Evolutionary conservation across 2,888 invertebrate genomes (phyloP).

Genomic region (Eulithis testata): DNA sequence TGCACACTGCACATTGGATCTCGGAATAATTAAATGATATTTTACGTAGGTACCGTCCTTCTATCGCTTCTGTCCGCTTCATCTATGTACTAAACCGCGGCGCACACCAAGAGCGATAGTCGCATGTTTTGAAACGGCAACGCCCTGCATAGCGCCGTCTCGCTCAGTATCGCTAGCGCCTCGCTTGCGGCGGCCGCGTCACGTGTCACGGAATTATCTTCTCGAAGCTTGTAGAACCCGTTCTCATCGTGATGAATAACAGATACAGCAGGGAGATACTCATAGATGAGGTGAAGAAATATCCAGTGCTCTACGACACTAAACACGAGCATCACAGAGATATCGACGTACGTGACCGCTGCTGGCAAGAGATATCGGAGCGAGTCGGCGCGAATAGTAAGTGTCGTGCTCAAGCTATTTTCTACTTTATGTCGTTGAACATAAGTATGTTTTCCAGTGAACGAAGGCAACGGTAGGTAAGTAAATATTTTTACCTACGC

Average conservation of each 20-base stretch:
- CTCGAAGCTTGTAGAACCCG: constrained; percentile 9
- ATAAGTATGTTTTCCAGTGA: not conserved
- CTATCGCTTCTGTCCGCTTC: too few relatives aligned
- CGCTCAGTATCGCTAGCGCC: constrained; percentile 72
- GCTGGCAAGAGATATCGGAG: constrained; percentile 76
- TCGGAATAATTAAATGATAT: too few relatives aligned
- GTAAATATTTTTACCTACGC: not conserved
- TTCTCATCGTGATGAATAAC: constrained; percentile 49
- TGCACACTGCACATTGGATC: too few relatives aligned
- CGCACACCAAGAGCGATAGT: constrained; percentile 62
- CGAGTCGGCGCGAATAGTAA: constrained; percentile 72
- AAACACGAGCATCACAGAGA: constrained; percentile 74
- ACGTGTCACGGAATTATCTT: not conserved
- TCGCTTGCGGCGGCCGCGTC: constrained; percentile 61
- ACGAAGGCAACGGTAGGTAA: not conserved
- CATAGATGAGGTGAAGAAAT: constrained; percentile 76
- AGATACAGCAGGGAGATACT: constrained; percentile 62
- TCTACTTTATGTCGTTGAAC: not conserved
- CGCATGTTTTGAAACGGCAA: constrained; percentile 57
- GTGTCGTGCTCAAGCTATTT: constrained; percentile 38
- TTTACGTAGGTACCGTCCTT: too few relatives aligned
- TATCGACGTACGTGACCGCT: constrained; percentile 72
- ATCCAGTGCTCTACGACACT: constrained; percentile 77
- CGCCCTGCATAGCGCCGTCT: constrained; percentile 62
- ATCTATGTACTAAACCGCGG: too few relatives aligned